phyloP scores from a whole-genome alignment of 2,113 vertebrate species.

The Athene cunicularia region DNA sequence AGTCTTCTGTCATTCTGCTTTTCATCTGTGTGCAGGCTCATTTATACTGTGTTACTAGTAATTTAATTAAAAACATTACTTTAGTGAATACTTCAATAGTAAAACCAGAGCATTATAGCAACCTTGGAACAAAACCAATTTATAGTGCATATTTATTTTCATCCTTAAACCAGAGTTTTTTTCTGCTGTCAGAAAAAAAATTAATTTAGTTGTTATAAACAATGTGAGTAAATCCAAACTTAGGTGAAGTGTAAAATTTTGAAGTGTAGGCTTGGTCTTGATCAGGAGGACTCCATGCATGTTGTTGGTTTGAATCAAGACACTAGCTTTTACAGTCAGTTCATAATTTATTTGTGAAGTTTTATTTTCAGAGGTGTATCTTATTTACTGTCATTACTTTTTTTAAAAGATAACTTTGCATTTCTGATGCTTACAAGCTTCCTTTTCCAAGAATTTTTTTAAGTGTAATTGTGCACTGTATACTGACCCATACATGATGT shows the following conservation, averaged over 20 bases:
- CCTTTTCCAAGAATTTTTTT: not conserved
- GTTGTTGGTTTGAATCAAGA: not conserved
- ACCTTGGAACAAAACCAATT: not conserved
- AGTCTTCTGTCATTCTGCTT: not conserved
- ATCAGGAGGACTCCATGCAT: not conserved
- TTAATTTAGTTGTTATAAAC: not conserved
- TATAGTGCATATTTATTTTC: not conserved
- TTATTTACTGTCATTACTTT: not conserved
- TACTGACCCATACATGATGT: not conserved
- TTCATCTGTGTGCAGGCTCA: not conserved
- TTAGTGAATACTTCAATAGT: not conserved
- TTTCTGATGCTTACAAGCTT: not conserved
- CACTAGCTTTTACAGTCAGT: not conserved
- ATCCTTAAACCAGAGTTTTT: not conserved
- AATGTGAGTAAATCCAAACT: not conserved
- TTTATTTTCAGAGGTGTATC: not conserved
- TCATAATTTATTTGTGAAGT: not conserved
- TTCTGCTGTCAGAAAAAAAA: not conserved
- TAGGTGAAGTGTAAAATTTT: not conserved
- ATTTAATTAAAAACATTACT: not conserved
- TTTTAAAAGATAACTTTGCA: not conserved
- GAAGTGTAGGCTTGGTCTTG: not conserved
- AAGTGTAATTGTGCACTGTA: not conserved
- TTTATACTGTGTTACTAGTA: not conserved
- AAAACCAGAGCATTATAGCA: not conserved